phyloP scores from a whole-genome alignment of 1,140 invertebrate genomes.

The Cryptotermes secundus region DNA sequence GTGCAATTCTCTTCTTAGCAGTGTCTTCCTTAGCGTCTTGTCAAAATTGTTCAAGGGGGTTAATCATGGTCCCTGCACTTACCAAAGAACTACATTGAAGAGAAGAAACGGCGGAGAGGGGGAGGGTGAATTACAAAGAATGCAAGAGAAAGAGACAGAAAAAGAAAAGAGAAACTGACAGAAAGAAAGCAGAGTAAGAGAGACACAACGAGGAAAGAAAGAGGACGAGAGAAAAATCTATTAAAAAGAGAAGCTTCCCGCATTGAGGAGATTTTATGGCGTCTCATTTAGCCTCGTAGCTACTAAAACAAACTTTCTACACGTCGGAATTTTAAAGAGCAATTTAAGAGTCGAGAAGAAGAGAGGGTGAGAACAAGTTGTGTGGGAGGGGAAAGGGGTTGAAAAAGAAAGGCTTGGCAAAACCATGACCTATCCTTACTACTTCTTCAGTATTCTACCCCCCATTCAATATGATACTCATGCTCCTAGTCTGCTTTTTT shows the following conservation, averaged over 20 bases:
- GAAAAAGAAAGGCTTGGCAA: constrained; percentile 18
- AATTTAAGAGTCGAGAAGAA: constrained; percentile 11
- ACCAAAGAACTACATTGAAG: background rate
- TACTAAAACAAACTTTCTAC: constrained; percentile 18
- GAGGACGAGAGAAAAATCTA: background rate
- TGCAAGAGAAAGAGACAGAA: background rate
- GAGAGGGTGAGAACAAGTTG: background rate
- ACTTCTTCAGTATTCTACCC: constrained; percentile 7
- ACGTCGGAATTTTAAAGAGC: constrained; percentile 19
- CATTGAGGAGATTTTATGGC: constrained; percentile 13
- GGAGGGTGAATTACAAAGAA: no score
- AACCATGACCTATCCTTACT: constrained; percentile 10
- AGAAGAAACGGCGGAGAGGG: background rate
- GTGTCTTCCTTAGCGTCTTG: background rate
- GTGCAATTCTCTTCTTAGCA: background rate
- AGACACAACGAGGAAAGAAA: background rate
- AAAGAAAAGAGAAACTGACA: background rate
- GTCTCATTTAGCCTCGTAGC: constrained; percentile 3
- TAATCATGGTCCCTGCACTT: constrained; percentile 1
- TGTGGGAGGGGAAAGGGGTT: background rate
- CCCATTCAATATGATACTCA: constrained; percentile 4
- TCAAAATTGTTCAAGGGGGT: constrained; percentile 1
- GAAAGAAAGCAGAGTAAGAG: constrained; percentile 10
- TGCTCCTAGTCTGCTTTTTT: background rate
- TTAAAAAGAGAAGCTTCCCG: constrained; percentile 9